phyloP scores from a whole-genome alignment of 2,888 invertebrate genomes.

The Poecilobothrus nobilitatus region DNA sequence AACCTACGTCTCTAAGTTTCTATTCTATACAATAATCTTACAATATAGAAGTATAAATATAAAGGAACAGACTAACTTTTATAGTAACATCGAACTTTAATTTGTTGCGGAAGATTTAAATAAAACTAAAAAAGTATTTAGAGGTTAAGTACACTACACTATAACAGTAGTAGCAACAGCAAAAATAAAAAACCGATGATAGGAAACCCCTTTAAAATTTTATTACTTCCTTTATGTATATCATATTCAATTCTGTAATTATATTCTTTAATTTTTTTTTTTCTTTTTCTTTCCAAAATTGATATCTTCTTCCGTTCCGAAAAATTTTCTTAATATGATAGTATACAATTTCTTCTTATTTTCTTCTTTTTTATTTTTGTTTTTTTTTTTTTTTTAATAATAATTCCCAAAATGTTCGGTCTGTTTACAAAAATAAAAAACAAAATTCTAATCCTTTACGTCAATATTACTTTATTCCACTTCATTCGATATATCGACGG shows the following conservation, averaged over 20 bases:
- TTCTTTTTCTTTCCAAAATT: background rate
- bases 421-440: background rate
- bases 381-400: background rate
- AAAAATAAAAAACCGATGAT: no score
- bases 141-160: no score
- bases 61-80: no score
- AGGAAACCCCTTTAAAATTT: background rate
- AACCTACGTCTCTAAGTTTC: no score
- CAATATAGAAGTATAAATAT: no score
- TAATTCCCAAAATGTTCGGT: background rate
- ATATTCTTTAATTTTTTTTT: background rate
- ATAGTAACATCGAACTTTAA: no score
- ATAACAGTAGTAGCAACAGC: no score
- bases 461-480: conserved; percentile 1
- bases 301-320: background rate
- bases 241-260: background rate
- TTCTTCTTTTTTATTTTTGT: no score
- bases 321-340: background rate
- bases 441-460: background rate
- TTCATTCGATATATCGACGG: background rate
- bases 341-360: no score
- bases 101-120: no score
- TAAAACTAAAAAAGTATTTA: no score
- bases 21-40: no score
- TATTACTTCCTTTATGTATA: background rate